A percentile compares a stretch with the other conserved stretches of the same genome.
phyloP scores from a whole-genome alignment of 2,888 invertebrate species.

The Metopia argyrocephala region DNA sequence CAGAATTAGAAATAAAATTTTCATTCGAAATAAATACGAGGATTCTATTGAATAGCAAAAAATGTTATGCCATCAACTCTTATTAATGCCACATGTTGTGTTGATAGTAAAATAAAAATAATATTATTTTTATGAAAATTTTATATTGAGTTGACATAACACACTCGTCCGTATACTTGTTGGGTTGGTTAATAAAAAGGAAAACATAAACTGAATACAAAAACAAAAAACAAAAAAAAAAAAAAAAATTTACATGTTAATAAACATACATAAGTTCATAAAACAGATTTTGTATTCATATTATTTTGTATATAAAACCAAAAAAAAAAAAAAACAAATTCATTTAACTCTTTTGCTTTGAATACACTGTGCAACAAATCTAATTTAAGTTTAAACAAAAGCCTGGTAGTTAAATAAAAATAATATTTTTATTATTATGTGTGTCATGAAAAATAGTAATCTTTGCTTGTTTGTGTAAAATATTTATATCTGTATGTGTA shows the following conservation, averaged over 20 bases:
- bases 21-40: too few species aligned
- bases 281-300: constrained; percentile 6
- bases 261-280: constrained; percentile 30
- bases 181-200: neutral
- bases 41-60: too few species aligned
- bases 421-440: neutral
- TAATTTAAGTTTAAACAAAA: too few species aligned
- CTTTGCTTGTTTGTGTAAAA: too few species aligned
- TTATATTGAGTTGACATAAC: too few species aligned
- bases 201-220: too few species aligned
- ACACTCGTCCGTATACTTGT: constrained; percentile 24
- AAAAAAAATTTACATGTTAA: neutral
- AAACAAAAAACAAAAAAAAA: neutral
- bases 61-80: constrained; percentile 3
- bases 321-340: neutral
- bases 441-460: neutral
- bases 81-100: neutral
- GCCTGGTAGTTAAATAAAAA: neutral
- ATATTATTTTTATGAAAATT: neutral
- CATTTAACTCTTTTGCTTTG: neutral
- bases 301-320: neutral
- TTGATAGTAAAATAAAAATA: neutral
- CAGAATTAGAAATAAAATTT: too few species aligned
- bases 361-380: too few species aligned
- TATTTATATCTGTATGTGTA: too few species aligned